Evolutionary conservation across 2,888 invertebrate genomes (phyloP), one percentile per base, ranked within the genome.

Genomic region (Epiblema foenella): DNA sequence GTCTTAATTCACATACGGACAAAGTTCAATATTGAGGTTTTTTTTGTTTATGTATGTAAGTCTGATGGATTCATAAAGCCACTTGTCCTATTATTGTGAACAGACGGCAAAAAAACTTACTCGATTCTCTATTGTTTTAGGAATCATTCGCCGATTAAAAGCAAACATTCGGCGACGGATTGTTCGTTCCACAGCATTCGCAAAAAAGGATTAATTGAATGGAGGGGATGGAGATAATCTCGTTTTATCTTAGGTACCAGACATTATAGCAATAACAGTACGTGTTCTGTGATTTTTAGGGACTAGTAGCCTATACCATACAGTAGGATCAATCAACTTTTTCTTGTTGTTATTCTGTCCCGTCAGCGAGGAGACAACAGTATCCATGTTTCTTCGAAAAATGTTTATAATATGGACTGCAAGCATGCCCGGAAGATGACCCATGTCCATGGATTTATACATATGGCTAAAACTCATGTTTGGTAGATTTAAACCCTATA

Each of bases 121-220:
- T 56, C 11, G 10, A 51, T 59, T 62, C 63, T 51, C 29, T 52
- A 59, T 75, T 67, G 57, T 79, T 79, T 67, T 69, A 85, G 84
- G 81, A 17, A 82, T 81, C 4, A 64, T 76, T 54, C 80, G 77
- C 62, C 78, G 78, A 69, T 74, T 33, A 76, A 77, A 69, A 68
- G 75, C 18, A 76, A 57, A 63, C 58, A 73, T 58, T 59, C 15
- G 18, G 52, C 24, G 24, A 49, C 52, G n/a, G 10, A 59, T 59
- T 65, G 18, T 18, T 46, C n/a, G 57, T 51, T 59, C 10, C 20
- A 24, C 51, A 37, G 51, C 58, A n/a, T 52, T 42, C n/a, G 10
- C 15, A 70, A 52, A 59, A 42, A 33, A 54, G 2, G 20, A 42
- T 46, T 46, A 63, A 52, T 52, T 52, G 37, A 63, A 52, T 33